Base-by-base conservation (phyloP, 2,797 vertebrate species). In the Lagodon rhomboides region DNA sequence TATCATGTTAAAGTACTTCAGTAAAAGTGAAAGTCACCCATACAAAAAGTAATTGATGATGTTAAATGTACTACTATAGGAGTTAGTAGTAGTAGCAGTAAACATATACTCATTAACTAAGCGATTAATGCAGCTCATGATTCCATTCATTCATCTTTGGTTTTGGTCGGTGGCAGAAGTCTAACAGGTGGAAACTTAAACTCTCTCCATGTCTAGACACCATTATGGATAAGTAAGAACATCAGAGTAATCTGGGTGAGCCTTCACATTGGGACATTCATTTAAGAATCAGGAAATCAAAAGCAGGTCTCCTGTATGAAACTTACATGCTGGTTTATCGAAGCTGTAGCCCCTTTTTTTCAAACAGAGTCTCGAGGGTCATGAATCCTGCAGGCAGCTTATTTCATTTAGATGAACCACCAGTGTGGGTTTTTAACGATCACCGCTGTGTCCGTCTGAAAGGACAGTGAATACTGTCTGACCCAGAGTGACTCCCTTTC, bases 401-500 rank as follows among this genome's bases (percentile, higher is more conserved):
- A 51, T 65, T 38, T 73, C 12, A 30, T 77, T 79, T 38, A 17
- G 22, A 78, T 63, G 17, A 63, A 59, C 51, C 22, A 12, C 15
- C 49, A 22, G 2, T 47, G 13, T 7, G 2, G 15, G 12, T 72
- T 75, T 75, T 78, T 55, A 30, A 73, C 11, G 10, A 43, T 23
- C 8, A 56, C 25, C 1, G 1, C 41, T 58, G 27, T 30, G 56
- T 77, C 58, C 2, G 4, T 74, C 44, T 65, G 12, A 71, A 70
- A 77, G 59, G 50, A 6, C 49, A 12, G 23, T 9, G 15, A 64
- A 72, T 27, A 55, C 50, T 67, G 49, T 68, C 59, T 73, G 54
- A 75, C 59, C 49, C 44, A 61, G 65, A 25, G 46, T 75, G 69
- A 75, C 60, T 84, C 27, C 66, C 78, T 68, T 72, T 82, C 47